phyloP scores from a whole-genome alignment of 2,113 vertebrate species.

The Callipepla squamata region DNA sequence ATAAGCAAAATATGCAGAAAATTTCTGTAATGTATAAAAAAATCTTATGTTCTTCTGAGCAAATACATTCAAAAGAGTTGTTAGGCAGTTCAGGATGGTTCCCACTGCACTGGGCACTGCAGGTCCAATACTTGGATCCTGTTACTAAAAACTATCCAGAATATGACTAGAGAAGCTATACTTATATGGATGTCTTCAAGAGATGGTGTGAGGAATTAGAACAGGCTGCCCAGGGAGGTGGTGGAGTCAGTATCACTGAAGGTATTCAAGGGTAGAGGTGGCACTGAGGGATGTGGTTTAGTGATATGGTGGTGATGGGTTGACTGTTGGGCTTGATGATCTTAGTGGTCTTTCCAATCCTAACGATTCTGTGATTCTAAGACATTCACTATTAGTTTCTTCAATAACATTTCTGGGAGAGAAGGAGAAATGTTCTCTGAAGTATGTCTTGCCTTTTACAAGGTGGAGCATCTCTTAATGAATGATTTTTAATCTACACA shows the following conservation, averaged over 20 bases:
- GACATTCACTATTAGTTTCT: background rate
- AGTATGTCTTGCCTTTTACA: background rate
- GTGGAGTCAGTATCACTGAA: no score
- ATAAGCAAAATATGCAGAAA: background rate
- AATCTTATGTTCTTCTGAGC: background rate
- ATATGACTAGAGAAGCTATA: background rate
- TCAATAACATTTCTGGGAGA: background rate
- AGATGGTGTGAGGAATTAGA: no score
- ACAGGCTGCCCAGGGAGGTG: no score
- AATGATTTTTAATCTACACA: background rate
- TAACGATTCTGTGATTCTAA: no score
- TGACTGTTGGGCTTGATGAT: no score
- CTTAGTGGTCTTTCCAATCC: no score
- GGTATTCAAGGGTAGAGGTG: no score
- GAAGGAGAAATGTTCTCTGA: background rate
- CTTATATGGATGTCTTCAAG: background rate
- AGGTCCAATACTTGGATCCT: background rate
- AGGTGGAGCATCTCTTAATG: background rate
- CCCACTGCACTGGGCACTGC: background rate
- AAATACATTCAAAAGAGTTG: background rate
- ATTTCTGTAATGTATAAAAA: background rate
- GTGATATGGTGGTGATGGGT: no score
- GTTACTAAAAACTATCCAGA: background rate
- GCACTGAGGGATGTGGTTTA: no score
- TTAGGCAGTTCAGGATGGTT: background rate